Evolutionary conservation across 2,888 invertebrate species (phyloP).

Genomic region (Trachelus troglodyta): DNA sequence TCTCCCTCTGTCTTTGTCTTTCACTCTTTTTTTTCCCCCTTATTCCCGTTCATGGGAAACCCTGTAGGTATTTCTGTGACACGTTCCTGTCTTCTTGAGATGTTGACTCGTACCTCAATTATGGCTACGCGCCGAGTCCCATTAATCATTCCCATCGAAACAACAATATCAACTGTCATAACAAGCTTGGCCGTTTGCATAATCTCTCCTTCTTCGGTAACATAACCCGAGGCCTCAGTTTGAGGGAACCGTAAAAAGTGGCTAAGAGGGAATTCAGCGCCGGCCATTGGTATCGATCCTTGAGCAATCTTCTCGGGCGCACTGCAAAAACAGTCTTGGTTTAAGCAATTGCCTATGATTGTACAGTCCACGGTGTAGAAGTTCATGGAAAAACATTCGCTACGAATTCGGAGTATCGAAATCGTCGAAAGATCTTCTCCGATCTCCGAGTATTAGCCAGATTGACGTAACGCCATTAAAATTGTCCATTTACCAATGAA

Average conservation of each 20-base stretch:
- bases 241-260: slow-evolving; percentile 2
- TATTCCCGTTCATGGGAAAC: not conserved
- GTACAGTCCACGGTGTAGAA: not conserved
- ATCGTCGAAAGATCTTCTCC: not conserved
- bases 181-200: slow-evolving; percentile 4
- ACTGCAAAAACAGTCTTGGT: not conserved
- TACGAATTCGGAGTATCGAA: not conserved
- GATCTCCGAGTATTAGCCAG: not conserved
- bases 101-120: not conserved
- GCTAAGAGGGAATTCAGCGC: not conserved
- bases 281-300: not conserved
- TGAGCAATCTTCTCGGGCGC: not conserved
- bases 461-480: not conserved
- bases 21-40: not conserved
- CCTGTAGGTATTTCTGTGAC: not conserved
- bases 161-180: slow-evolving; percentile 9
- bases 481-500: not conserved
- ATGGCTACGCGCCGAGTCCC: not conserved
- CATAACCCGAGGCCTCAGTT: not conserved
- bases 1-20: not conserved
- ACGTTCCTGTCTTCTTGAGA: not conserved
- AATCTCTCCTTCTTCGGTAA: not conserved
- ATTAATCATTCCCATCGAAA: slow-evolving; percentile 8
- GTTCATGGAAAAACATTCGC: not conserved
- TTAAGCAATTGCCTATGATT: not conserved